Conservation (phyloP, 2,888 invertebrate genomes). For the Drosophila picticornis region DNA sequence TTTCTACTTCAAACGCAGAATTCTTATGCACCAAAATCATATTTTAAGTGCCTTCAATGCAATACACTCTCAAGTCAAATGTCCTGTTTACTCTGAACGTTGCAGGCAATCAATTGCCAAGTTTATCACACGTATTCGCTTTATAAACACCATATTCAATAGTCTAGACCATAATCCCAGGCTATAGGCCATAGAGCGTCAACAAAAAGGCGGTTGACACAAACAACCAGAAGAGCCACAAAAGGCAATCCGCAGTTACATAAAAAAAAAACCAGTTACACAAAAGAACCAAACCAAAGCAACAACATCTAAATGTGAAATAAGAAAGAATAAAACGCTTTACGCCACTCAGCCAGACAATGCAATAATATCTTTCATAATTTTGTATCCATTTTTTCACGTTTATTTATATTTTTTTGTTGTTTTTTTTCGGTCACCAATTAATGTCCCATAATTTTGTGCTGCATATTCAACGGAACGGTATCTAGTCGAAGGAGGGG, state of each 20-base stretch:
- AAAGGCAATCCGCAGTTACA: slow-evolving; percentile 50
- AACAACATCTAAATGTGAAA: slow-evolving; percentile 24
- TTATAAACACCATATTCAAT: slow-evolving; percentile 48
- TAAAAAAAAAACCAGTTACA: slow-evolving; percentile 77
- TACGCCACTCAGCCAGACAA: slow-evolving; percentile 66
- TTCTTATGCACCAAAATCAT: neutral
- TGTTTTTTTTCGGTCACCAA: slow-evolving; percentile 58
- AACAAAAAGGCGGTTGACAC: slow-evolving; percentile 45
- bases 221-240: slow-evolving; percentile 37
- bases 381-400: slow-evolving; percentile 64
- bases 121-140: slow-evolving; percentile 37
- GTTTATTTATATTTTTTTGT: neutral
- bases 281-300: slow-evolving; percentile 48
- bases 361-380: slow-evolving; percentile 83
- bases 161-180: slow-evolving; percentile 31
- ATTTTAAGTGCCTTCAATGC: neutral
- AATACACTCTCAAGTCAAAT: neutral
- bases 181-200: slow-evolving; percentile 36
- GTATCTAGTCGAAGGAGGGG: slow-evolving; percentile 24
- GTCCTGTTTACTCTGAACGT: slow-evolving; percentile 9
- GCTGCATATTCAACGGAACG: slow-evolving; percentile 40
- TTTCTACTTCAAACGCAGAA: neutral
- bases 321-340: slow-evolving; percentile 56
- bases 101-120: slow-evolving; percentile 37
- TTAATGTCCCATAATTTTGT: slow-evolving; percentile 83